Percentiles rank a stretch among this genome's conserved stretches.
Evolutionary conservation across 1,140 invertebrate genomes (phyloP).

Genomic region (Phortica variegata): DNA sequence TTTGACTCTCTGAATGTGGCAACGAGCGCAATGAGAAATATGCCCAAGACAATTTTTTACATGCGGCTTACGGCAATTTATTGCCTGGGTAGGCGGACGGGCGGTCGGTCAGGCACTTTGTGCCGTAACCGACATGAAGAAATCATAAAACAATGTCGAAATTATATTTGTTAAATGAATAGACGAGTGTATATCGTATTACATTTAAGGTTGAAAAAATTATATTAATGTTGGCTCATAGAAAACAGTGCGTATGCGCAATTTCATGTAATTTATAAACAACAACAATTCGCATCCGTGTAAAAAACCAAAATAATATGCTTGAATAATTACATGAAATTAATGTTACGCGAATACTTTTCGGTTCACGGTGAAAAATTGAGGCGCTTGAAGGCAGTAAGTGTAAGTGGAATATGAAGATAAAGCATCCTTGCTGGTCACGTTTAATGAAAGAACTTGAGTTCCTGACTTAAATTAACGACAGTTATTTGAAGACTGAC

Average conservation of each 20-base stretch:
- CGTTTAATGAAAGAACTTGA: too few species aligned
- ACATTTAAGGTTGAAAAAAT: not conserved
- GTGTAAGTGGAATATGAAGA: too few species aligned
- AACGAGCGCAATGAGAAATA: too few species aligned
- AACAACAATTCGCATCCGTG: conserved; percentile 18
- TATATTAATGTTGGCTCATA: not conserved
- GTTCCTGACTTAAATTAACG: too few species aligned
- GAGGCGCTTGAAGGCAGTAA: too few species aligned
- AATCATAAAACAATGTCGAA: not conserved
- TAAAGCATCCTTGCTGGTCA: too few species aligned
- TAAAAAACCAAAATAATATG: too few species aligned
- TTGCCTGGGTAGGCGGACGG: too few species aligned
- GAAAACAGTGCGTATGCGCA: conserved; percentile 2
- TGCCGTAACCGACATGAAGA: too few species aligned
- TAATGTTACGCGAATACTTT: conserved; percentile 37
- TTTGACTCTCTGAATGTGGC: conserved; percentile 7
- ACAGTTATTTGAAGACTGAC: too few species aligned
- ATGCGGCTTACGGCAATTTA: not conserved
- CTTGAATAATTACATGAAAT: conserved; percentile 49
- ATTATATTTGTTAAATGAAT: conserved; percentile 3
- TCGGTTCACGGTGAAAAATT: not conserved
- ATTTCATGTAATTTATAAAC: not conserved
- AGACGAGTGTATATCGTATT: not conserved
- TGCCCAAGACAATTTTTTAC: not conserved
- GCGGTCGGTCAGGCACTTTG: too few species aligned